Evolutionary conservation across 1,140 invertebrate species (phyloP).

Genomic region (Euwallacea fornicatus): DNA sequence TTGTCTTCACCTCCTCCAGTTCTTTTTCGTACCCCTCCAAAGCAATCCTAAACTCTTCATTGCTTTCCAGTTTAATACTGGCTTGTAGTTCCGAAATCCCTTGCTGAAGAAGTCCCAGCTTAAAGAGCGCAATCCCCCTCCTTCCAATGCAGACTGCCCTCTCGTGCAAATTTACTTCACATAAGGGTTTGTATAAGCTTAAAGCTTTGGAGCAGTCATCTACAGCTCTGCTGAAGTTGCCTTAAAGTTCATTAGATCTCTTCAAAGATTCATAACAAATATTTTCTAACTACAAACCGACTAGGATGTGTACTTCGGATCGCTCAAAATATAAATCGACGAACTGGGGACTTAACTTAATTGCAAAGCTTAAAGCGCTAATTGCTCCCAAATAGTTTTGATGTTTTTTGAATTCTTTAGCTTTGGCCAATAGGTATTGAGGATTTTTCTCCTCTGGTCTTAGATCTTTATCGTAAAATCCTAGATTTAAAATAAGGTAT

Average conservation of each 20-base stretch:
- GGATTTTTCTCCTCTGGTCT: constrained; percentile 81
- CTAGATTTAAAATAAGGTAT: neutral
- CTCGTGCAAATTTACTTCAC: constrained; percentile 68
- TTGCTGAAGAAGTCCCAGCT: constrained; percentile 70
- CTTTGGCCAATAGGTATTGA: constrained; percentile 79
- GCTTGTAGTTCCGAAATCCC: constrained; percentile 74
- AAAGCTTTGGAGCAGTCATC: constrained; percentile 65
- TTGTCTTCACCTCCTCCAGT: neutral
- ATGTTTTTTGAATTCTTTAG: constrained; percentile 72
- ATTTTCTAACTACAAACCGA: constrained; percentile 59
- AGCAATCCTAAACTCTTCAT: constrained; percentile 29
- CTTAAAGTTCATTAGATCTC: constrained; percentile 18
- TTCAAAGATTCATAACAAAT: neutral
- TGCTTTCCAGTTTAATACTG: constrained; percentile 61
- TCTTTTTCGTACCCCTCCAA: constrained; percentile 20
- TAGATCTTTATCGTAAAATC: constrained; percentile 73
- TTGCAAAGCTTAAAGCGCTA: constrained; percentile 78
- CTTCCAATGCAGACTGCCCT: constrained; percentile 70
- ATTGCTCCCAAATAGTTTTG: constrained; percentile 79
- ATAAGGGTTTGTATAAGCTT: constrained; percentile 71
- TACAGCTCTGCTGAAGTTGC: constrained; percentile 42
- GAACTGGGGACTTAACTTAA: constrained; percentile 73
- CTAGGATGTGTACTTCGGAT: constrained; percentile 73
- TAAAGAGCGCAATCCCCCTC: constrained; percentile 70
- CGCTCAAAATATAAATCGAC: constrained; percentile 74